phyloP scores from a whole-genome alignment of 2,797 vertebrate genomes.

The Hydrophis major region DNA sequence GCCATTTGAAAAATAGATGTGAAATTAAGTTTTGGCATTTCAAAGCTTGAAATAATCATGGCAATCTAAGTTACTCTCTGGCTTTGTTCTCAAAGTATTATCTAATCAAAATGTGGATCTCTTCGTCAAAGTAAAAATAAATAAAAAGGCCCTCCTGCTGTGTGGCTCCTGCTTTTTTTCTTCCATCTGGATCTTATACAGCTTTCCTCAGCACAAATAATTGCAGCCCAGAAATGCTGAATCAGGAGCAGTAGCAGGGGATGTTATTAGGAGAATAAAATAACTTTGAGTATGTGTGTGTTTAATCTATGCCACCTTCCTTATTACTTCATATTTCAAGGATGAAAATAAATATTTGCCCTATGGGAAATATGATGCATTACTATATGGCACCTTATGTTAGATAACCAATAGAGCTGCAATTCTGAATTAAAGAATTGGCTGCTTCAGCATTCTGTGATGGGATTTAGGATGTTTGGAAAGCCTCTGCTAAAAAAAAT shows the following conservation, averaged over 20 bases:
- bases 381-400: constrained; percentile 41
- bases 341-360: constrained; percentile 52
- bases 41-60: neutral
- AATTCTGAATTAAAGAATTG: constrained; percentile 26
- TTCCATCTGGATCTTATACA: neutral
- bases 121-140: constrained; percentile 44
- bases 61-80: neutral
- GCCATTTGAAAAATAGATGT: neutral
- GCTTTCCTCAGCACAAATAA: constrained; percentile 25
- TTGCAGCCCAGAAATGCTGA: constrained; percentile 29
- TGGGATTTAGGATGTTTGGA: neutral
- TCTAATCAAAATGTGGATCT: constrained; percentile 29
- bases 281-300: neutral
- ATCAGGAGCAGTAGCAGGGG: constrained; percentile 18
- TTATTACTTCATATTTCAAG: constrained; percentile 59
- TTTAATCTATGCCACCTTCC: constrained; percentile 32
- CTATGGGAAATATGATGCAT: constrained; percentile 43
- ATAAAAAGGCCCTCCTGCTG: neutral
- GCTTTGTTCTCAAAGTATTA: neutral
- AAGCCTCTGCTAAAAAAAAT: constrained; percentile 9
- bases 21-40: constrained; percentile 5
- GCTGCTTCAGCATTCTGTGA: neutral
- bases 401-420: constrained; percentile 44
- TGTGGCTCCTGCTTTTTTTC: neutral
- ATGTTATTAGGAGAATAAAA: constrained; percentile 37